Evolutionary conservation across 1,140 invertebrate species (phyloP).

Genomic region (Rhizoglyphus robini): DNA sequence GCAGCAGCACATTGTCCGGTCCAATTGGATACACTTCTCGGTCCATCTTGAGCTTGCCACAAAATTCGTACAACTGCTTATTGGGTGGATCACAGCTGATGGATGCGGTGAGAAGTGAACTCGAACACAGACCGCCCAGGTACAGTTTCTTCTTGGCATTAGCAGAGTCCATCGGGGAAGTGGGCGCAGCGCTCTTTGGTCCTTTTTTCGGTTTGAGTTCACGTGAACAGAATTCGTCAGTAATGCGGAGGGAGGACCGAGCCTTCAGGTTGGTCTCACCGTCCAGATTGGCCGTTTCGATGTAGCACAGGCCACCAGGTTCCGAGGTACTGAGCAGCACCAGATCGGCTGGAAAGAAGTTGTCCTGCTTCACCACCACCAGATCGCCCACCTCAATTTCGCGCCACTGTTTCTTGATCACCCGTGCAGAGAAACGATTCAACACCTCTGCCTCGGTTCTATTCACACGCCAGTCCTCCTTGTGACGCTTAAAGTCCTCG

Average conservation of each 20-base stretch:
- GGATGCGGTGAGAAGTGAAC: conserved; percentile 26
- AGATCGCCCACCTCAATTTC: conserved; percentile 72
- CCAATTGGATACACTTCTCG: conserved; percentile 52
- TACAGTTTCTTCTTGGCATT: conserved; percentile 24
- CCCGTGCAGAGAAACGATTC: conserved; percentile 14
- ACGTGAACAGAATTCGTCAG: not conserved
- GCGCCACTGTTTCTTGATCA: conserved; percentile 26
- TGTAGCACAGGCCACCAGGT: conserved; percentile 66
- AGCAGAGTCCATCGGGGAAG: too few relatives aligned
- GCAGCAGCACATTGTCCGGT: conserved; percentile 80
- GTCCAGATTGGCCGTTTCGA: conserved; percentile 98
- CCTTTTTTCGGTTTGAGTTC: too few relatives aligned
- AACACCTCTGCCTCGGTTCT: conserved; percentile 52
- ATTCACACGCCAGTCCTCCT: conserved; percentile 87
- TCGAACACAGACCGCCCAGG: not conserved
- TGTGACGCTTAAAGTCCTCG: conserved; percentile 85
- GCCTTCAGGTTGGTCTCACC: conserved; percentile 99
- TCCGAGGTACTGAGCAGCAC: conserved; percentile 58
- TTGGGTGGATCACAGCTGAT: conserved; percentile 93
- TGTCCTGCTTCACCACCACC: conserved; percentile 73
- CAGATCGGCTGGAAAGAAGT: conserved; percentile 78
- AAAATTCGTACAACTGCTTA: conserved; percentile 89
- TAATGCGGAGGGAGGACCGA: conserved; percentile 45
- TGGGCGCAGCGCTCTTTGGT: too few relatives aligned
- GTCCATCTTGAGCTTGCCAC: conserved; percentile 65